These are phyloP conservation scores for Heliconius hortense DNA, from an alignment of 2,888 invertebrate genomes.

Conservation along the genomic window DNA sequence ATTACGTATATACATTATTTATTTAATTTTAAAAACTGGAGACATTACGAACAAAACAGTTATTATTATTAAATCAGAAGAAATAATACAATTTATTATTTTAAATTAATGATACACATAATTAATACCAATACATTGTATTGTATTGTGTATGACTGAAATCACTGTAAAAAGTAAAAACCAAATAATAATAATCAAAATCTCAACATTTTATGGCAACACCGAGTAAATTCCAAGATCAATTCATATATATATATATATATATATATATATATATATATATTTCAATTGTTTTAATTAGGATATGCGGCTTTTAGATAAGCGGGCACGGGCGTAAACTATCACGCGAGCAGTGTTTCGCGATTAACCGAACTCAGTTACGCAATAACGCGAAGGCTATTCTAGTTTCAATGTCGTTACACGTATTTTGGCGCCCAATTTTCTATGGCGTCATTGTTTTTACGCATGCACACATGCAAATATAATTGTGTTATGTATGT, in stretches of 20 bases:
- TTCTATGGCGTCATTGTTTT: constrained; percentile 41
- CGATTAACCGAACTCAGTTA: constrained; percentile 38
- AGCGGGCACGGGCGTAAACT: constrained; percentile 1
- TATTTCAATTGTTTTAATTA: background rate
- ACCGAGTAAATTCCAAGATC: background rate
- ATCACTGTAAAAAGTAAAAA: too few relatives aligned
- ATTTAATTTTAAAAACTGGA: too few relatives aligned
- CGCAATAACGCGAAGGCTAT: constrained; percentile 48
- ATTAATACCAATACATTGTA: too few relatives aligned
- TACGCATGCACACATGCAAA: background rate
- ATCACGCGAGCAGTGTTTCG: constrained; percentile 33
- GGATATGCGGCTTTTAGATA: constrained; percentile 19
- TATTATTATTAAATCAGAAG: too few relatives aligned
- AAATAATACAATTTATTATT: too few relatives aligned
- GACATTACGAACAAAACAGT: too few relatives aligned
- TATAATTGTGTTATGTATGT: background rate
- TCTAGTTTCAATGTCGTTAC: constrained; percentile 46
- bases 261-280: too few relatives aligned
- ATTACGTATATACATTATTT: too few relatives aligned
- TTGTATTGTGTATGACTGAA: too few relatives aligned
- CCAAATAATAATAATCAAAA: background rate
- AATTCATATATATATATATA: too few relatives aligned
- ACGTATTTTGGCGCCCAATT: constrained; percentile 46
- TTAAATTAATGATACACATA: too few relatives aligned
- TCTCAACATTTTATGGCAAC: background rate